Evolutionary conservation across 2,797 vertebrate species (phyloP).

Genomic region (Telmatherina bonti): DNA sequence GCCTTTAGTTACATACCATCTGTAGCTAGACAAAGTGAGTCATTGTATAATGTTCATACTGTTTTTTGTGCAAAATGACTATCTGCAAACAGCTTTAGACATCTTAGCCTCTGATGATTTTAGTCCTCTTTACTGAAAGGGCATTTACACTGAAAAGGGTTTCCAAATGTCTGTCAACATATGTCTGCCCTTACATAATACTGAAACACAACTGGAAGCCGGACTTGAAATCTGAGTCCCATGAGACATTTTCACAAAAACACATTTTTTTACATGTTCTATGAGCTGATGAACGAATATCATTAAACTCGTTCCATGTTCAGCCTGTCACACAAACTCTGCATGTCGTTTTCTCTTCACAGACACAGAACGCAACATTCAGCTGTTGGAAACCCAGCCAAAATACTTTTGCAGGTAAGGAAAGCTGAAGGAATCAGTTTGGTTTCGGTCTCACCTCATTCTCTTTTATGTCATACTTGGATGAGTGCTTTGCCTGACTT

Average conservation of each 20-base stretch:
- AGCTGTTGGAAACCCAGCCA: not conserved
- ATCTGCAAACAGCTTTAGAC: slow-evolving; percentile 6
- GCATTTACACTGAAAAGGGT: not conserved
- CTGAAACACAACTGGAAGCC: not conserved
- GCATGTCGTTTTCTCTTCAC: slow-evolving; percentile 20
- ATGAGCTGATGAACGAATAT: slow-evolving; percentile 7
- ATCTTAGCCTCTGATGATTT: not conserved
- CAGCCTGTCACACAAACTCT: slow-evolving; percentile 14
- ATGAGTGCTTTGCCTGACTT: slow-evolving; percentile 91
- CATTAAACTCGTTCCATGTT: slow-evolving; percentile 5
- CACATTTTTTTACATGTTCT: not conserved
- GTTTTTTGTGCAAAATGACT: slow-evolving; percentile 1
- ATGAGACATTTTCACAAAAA: not conserved
- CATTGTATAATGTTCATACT: not conserved
- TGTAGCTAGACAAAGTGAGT: not conserved
- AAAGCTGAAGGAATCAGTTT: not conserved
- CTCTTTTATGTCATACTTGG: slow-evolving; percentile 92
- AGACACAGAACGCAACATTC: slow-evolving; percentile 7
- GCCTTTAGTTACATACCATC: not conserved
- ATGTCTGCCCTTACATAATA: slow-evolving; percentile 9
- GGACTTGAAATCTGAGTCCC: slow-evolving; percentile 19
- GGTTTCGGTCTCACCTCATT: slow-evolving; percentile 87
- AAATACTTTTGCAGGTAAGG: not conserved
- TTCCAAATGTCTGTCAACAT: slow-evolving; percentile 12
- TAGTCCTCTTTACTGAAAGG: not conserved